Evolutionary conservation across 2,797 vertebrate genomes (phyloP).

Genomic region (Spinibarbus caldwelli): DNA sequence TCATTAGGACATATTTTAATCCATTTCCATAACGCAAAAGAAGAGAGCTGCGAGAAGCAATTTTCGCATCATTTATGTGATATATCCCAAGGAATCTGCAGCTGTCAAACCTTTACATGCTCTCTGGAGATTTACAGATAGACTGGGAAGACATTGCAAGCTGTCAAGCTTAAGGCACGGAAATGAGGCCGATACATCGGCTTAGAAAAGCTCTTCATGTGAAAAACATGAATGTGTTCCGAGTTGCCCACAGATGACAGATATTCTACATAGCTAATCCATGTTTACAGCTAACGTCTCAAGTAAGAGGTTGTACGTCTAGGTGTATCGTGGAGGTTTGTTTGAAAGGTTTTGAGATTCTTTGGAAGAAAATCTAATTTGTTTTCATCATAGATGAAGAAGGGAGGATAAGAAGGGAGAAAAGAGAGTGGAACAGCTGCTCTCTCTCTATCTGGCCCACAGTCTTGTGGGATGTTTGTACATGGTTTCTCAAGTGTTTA

Average conservation of each 20-base stretch:
- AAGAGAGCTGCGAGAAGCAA: constrained; percentile 51
- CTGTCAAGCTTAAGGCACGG: constrained; percentile 17
- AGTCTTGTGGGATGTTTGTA: constrained; percentile 68
- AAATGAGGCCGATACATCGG: not conserved
- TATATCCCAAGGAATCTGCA: constrained; percentile 68
- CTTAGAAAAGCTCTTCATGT: constrained; percentile 5
- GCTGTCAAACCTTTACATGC: constrained; percentile 71
- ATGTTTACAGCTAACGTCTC: constrained; percentile 52
- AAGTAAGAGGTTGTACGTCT: constrained; percentile 23
- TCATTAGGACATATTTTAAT: constrained; percentile 81
- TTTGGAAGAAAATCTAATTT: constrained; percentile 67
- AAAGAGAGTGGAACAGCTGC: constrained; percentile 62
- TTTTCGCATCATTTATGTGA: constrained; percentile 72
- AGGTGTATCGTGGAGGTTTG: not conserved
- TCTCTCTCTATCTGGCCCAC: constrained; percentile 52
- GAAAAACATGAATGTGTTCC: constrained; percentile 1
- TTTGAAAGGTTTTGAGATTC: constrained; percentile 32
- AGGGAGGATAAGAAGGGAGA: constrained; percentile 57
- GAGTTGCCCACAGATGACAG: constrained; percentile 1
- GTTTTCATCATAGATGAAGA: constrained; percentile 35
- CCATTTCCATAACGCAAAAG: constrained; percentile 75
- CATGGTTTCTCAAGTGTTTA: constrained; percentile 70
- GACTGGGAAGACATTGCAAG: constrained; percentile 66
- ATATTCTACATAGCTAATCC: constrained; percentile 33
- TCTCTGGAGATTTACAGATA: constrained; percentile 70